Percentiles rank a stretch among this genome's conserved stretches.
Conservation (phyloP, 2,888 invertebrate genomes). For the Chloromyia formosa region DNA sequence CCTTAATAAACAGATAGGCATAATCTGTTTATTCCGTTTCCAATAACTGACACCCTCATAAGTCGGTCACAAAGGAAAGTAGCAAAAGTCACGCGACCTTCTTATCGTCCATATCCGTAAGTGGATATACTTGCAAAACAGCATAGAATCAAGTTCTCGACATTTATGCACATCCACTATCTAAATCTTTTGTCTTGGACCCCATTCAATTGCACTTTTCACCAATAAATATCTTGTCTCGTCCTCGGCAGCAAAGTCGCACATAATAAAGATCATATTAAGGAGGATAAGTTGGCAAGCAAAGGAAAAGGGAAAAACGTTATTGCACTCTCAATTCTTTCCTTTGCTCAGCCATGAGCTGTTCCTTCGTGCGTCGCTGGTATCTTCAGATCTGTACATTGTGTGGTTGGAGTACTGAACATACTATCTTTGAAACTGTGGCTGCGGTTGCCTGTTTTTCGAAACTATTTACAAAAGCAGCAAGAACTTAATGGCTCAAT, state of each 20-base stretch:
- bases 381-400: no score
- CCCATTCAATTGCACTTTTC: slow-evolving; percentile 3
- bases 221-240: background rate
- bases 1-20: no score
- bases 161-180: no score
- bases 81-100: no score
- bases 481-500: slow-evolving; percentile 36
- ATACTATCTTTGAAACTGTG: background rate
- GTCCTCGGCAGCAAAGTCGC: background rate
- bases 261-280: slow-evolving; percentile 15
- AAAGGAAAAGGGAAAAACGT: background rate
- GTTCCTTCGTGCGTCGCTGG: no score
- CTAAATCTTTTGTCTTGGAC: background rate
- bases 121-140: no score
- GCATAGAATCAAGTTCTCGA: no score
- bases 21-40: no score
- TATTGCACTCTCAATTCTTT: slow-evolving; percentile 4
- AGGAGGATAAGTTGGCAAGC: background rate
- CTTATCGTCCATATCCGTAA: no score
- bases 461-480: slow-evolving; percentile 34
- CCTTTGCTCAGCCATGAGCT: background rate
- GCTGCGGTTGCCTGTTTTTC: slow-evolving; percentile 24
- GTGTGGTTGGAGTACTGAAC: no score
- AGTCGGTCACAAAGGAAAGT: no score
- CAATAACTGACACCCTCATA: no score